A percentile compares a stretch with the other conserved stretches of the same genome.
These are phyloP conservation scores for Drosophila dunni DNA, from an alignment of 1,140 invertebrate species.

Conservation along the genomic window DNA sequence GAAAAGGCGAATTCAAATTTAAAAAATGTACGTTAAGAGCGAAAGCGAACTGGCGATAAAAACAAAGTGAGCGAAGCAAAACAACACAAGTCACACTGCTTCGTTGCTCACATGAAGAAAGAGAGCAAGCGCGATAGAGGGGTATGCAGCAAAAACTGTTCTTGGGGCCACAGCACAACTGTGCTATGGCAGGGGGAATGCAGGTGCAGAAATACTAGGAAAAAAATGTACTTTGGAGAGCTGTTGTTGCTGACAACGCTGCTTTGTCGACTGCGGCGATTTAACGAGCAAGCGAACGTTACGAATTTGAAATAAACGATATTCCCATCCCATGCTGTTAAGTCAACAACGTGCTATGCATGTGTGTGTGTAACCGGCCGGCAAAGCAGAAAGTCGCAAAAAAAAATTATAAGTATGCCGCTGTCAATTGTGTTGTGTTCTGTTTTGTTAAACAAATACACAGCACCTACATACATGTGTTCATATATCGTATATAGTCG, in stretches of 20 bases:
- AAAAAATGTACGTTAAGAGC: conserved; percentile 66
- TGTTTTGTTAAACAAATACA: conserved; percentile 53
- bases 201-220: conserved; percentile 68
- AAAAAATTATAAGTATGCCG: conserved; percentile 21
- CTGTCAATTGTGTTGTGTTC: conserved; percentile 35
- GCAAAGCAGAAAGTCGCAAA: conserved; percentile 43
- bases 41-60: conserved; percentile 35
- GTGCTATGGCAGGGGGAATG: conserved; percentile 33
- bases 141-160: conserved; percentile 26
- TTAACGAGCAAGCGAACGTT: conserved; percentile 58
- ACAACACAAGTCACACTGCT: conserved; percentile 1
- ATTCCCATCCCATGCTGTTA: conserved; percentile 18
- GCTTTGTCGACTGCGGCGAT: conserved; percentile 56
- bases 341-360: not conserved
- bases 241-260: conserved; percentile 25
- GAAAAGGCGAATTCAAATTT: conserved; percentile 54
- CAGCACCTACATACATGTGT: conserved; percentile 4
- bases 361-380: conserved; percentile 61
- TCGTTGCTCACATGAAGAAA: not conserved
- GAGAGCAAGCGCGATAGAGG: conserved; percentile 1
- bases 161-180: conserved; percentile 21
- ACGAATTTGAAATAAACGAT: conserved; percentile 61
- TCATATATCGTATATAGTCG: not conserved
- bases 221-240: conserved; percentile 37
- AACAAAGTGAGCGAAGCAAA: conserved; percentile 20